Percentiles rank a stretch among this genome's conserved stretches.
phyloP scores from a whole-genome alignment of 2,113 vertebrate species.

The Ivindomyrus marchei region DNA sequence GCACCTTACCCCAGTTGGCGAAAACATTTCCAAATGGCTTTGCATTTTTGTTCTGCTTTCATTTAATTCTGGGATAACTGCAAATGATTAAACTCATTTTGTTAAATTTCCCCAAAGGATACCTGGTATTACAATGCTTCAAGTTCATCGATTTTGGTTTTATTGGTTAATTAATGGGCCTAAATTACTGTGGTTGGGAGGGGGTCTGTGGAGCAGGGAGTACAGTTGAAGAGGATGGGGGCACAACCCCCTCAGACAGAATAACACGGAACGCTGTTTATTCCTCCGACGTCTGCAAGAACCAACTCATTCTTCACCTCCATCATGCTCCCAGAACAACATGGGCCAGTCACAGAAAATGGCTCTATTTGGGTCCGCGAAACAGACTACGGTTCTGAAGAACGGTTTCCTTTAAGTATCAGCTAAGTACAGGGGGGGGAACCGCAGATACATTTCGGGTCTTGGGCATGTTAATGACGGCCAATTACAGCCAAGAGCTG shows the following conservation, averaged over 20 bases:
- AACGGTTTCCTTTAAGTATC: not conserved
- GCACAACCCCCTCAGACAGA: slow-evolving; percentile 42
- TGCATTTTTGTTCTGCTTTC: not conserved
- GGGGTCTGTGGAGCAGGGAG: not conserved
- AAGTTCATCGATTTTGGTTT: slow-evolving; percentile 27
- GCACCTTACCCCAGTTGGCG: not conserved
- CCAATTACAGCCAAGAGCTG: not conserved
- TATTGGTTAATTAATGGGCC: slow-evolving; percentile 47
- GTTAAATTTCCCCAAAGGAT: slow-evolving; percentile 38
- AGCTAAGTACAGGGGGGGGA: not conserved
- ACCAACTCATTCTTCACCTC: not conserved
- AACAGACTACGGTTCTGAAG: not conserved
- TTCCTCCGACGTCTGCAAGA: not conserved
- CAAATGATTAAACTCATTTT: slow-evolving; percentile 40
- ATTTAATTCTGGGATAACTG: slow-evolving; percentile 39
- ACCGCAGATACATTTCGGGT: not conserved
- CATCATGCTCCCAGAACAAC: not conserved
- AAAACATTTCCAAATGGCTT: not conserved
- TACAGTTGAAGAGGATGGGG: slow-evolving; percentile 33
- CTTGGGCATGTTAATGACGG: not conserved
- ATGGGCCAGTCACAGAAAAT: not conserved
- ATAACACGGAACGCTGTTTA: slow-evolving; percentile 12
- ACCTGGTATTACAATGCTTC: slow-evolving; percentile 34
- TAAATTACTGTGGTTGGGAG: slow-evolving; percentile 50
- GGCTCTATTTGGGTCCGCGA: not conserved